These are phyloP conservation scores for Stegophylla sp. DNA, from an alignment of 2,888 invertebrate genomes.

Conservation along the genomic window DNA sequence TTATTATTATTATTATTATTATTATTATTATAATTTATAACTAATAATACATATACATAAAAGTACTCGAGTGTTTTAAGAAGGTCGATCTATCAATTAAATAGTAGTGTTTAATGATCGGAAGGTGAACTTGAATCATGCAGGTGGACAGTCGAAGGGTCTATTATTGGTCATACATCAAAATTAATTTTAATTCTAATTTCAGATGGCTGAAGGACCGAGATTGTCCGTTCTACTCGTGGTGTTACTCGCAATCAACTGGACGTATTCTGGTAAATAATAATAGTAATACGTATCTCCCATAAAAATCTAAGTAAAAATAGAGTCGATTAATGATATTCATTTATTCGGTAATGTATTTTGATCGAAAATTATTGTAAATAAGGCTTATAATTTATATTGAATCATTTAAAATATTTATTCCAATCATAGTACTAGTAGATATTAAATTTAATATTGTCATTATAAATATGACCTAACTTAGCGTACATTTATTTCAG, in stretches of 20 bases:
- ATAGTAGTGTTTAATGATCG: not conserved
- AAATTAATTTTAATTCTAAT: slow-evolving; percentile 20
- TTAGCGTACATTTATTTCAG: too few species aligned
- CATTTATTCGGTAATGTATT: too few species aligned
- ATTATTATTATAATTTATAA: too few species aligned
- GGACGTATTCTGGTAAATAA: slow-evolving; percentile 26
- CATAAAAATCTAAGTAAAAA: too few species aligned
- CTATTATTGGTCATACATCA: not conserved
- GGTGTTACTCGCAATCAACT: slow-evolving; percentile 28
- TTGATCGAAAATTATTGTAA: too few species aligned
- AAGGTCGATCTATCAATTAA: slow-evolving; percentile 28
- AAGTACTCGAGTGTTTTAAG: not conserved
- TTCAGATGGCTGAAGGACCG: slow-evolving; percentile 55
- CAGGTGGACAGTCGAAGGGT: slow-evolving; percentile 6
- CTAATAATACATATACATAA: not conserved
- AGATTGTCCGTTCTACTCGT: slow-evolving; percentile 41
- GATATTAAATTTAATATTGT: too few species aligned
- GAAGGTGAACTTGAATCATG: slow-evolving; percentile 5
- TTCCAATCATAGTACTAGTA: too few species aligned
- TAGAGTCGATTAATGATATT: too few species aligned
- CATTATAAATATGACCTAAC: too few species aligned
- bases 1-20: slow-evolving; percentile 1
- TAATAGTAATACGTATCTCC: not conserved
- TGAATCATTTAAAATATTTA: too few species aligned
- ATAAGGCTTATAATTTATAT: too few species aligned